phyloP scores from a whole-genome alignment of 1,140 invertebrate genomes.

The Dinothrombium tinctorium region DNA sequence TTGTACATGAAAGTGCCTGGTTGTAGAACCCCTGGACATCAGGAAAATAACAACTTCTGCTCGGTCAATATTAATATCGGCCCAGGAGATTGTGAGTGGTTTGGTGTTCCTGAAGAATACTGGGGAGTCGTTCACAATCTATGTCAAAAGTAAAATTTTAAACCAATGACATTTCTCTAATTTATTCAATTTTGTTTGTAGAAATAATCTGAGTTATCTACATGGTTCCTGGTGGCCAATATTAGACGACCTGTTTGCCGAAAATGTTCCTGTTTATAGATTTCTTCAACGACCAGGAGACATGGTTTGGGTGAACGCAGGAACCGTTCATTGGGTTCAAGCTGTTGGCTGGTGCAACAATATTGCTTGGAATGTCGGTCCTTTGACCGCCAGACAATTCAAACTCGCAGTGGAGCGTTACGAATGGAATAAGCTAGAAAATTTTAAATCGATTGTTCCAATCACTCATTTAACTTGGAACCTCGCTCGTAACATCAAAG shows the following conservation, averaged over 20 bases:
- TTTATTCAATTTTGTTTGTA: conserved; percentile 18
- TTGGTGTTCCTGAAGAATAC: conserved; percentile 88
- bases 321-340: conserved; percentile 94
- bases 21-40: conserved; percentile 80
- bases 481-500: conserved; percentile 83
- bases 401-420: conserved; percentile 84
- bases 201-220: conserved; percentile 79
- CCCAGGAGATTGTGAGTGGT: conserved; percentile 96
- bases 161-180: conserved; percentile 3
- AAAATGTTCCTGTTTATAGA: conserved; percentile 87
- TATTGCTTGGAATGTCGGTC: conserved; percentile 98
- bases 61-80: conserved; percentile 99
- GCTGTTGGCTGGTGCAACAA: conserved; percentile 55
- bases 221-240: conserved; percentile 99
- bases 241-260: conserved; percentile 73
- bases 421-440: conserved; percentile 95
- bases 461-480: conserved; percentile 98
- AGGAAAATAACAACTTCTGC: conserved; percentile 98
- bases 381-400: conserved; percentile 82
- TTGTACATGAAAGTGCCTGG: conserved; percentile 97
- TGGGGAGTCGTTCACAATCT: conserved; percentile 81
- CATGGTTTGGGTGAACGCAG: conserved; percentile 95
- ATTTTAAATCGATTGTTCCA: conserved; percentile 93
- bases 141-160: conserved; percentile 47
- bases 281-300: conserved; percentile 96